A percentile compares a stretch with the other conserved stretches of the same genome.
phyloP scores from a whole-genome alignment of 1,140 invertebrate species.

The Tyrophagus putrescentiae region DNA sequence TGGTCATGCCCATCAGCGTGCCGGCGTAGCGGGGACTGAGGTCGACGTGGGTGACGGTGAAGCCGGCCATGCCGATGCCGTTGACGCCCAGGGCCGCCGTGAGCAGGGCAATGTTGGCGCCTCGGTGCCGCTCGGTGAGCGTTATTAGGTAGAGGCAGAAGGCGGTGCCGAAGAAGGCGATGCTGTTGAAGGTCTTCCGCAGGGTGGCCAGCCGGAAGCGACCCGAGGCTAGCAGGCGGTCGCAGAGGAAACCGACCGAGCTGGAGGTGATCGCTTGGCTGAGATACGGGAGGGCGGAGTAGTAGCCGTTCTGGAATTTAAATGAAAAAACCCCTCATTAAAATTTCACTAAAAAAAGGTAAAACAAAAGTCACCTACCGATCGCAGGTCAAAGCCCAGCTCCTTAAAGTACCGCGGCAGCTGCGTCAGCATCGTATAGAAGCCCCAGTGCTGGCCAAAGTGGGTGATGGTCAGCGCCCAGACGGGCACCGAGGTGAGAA shows the following conservation, averaged over 20 bases:
- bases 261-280: conserved; percentile 38
- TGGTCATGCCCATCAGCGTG: conserved; percentile 31
- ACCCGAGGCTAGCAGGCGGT: conserved; percentile 31
- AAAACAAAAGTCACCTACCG: conserved; percentile 41
- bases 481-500: conserved; percentile 64
- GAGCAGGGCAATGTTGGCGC: conserved; percentile 13
- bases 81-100: conserved; percentile 19
- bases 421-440: conserved; percentile 84
- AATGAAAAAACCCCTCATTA: no score
- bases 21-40: conserved; percentile 26
- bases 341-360: conserved; percentile 25
- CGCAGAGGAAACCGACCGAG: conserved; percentile 37
- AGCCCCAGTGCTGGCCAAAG: conserved; percentile 78
- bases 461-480: conserved; percentile 84
- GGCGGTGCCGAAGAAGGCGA: conserved; percentile 44
- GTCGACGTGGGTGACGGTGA: conserved; percentile 24
- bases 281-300: conserved; percentile 43
- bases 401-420: conserved; percentile 84
- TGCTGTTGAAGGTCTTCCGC: conserved; percentile 26
- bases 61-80: conserved; percentile 24
- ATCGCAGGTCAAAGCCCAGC: conserved; percentile 67
- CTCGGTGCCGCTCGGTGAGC: conserved; percentile 45
- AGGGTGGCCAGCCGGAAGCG: conserved; percentile 16
- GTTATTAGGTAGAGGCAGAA: conserved; percentile 51
- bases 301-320: conserved; percentile 42